A percentile compares a stretch with the other conserved stretches of the same genome.
These are phyloP conservation scores for Paragorgia papillata DNA, from an alignment of 92 coral and sea anemone genomes.

Conservation along the genomic window DNA sequence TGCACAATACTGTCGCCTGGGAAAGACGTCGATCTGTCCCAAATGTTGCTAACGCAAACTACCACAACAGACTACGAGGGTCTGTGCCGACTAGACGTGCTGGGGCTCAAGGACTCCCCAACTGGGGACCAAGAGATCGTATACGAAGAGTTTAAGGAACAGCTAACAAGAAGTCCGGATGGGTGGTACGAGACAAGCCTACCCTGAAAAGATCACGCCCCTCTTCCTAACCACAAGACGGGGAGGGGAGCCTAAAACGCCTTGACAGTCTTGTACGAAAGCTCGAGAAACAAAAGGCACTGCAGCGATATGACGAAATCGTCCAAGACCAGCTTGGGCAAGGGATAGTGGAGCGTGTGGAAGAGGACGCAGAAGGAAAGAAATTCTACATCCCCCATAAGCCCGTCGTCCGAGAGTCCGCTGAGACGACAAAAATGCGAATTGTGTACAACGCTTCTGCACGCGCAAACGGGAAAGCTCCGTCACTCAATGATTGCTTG, in stretches of 20 bases:
- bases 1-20: slow-evolving; percentile 49
- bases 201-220: slow-evolving; percentile 46
- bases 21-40: slow-evolving; percentile 27
- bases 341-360: slow-evolving; percentile 46
- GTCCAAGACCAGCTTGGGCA: slow-evolving; percentile 44
- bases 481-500: slow-evolving; percentile 22
- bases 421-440: slow-evolving; percentile 37
- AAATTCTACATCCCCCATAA: slow-evolving; percentile 52
- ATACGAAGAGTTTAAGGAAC: slow-evolving; percentile 43
- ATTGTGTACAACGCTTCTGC: slow-evolving; percentile 36
- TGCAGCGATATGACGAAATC: slow-evolving; percentile 33
- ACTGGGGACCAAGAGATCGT: slow-evolving; percentile 41
- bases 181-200: slow-evolving; percentile 47
- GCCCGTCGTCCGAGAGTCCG: slow-evolving; percentile 37
- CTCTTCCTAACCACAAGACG: slow-evolving; percentile 41
- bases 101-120: slow-evolving; percentile 43
- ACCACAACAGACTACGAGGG: slow-evolving; percentile 43
- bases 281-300: slow-evolving; percentile 13
- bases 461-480: slow-evolving; percentile 9
- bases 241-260: slow-evolving; percentile 43
- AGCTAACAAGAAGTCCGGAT: slow-evolving; percentile 23
- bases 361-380: slow-evolving; percentile 23
- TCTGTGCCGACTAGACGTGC: slow-evolving; percentile 53
- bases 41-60: slow-evolving; percentile 55
- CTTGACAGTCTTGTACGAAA: slow-evolving; percentile 26